Base-by-base conservation (phyloP, 2,113 vertebrate species). In the Camelus dromedarius region DNA sequence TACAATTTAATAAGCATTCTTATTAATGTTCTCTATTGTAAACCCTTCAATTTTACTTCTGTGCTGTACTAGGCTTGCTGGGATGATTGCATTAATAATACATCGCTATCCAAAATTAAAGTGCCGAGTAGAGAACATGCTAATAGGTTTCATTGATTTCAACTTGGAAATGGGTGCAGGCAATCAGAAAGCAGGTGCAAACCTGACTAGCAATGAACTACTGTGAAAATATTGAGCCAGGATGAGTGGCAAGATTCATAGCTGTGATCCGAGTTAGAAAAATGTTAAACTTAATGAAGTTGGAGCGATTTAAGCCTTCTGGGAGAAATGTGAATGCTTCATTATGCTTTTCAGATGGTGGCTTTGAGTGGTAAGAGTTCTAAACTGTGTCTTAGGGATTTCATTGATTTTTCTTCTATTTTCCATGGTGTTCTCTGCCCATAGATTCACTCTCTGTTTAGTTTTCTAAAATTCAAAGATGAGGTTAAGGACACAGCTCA, bases 11-110 rank as follows among this genome's bases (percentile, higher is more conserved):
- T 96, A 94, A n/a, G 84, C 54, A 75, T 62, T 86, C 96, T 82
- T 97, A 97, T 98, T 98, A 97, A 95, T 42, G 66, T 97, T 94
- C 80, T 98, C 35, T 93, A 69, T 64, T 15, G 38, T 94, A 52
- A 96, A 93, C 72, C 26, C n/a, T 97, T 98, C 95, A 42, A 26
- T 96, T 98, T 98, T 97, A 60, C 58, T 97, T 83, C 88, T 97
- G 75, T 97, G 95, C 15, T 2, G 81, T 96, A 64, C 87, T 85
- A 87, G 83, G 60, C 90, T 97, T 91, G 64, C 91, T 9, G 19
- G 89, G 91, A 97, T 98, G 98, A 98, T 99, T 98, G 50, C 98
- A 99, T 98, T 98, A 99, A 98, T 99, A 98, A 98, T 98, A 98
- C 97, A 98, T 98, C 93, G 62, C 96, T 97, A 94, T 93, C 97